Conservation (phyloP, 2,888 invertebrate genomes). For the Hypolimnas misippus region DNA sequence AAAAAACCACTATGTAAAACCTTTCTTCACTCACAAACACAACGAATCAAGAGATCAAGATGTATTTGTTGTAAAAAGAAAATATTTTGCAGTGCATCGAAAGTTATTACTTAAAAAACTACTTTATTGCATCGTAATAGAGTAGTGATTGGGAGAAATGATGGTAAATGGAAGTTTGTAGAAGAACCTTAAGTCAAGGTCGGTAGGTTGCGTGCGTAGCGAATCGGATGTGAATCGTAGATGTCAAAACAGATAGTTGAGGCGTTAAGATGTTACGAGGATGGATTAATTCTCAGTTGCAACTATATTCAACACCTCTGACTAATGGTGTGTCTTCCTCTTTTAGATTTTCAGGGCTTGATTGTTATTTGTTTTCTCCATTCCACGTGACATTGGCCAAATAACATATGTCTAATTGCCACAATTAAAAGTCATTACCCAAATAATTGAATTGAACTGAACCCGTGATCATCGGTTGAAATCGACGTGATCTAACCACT, state of each 20-base stretch:
- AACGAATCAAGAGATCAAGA: conserved; percentile 17
- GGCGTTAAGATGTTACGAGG: conserved; percentile 18
- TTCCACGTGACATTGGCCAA: too few relatives aligned
- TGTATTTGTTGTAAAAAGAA: conserved; percentile 12
- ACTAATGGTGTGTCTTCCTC: too few relatives aligned
- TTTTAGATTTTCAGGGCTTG: too few relatives aligned
- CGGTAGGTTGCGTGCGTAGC: conserved; percentile 31
- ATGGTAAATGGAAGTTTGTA: neutral
- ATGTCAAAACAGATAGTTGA: conserved; percentile 36
- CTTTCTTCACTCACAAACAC: neutral
- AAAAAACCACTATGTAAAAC: conserved; percentile 24
- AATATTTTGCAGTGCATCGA: neutral
- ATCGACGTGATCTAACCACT: too few relatives aligned
- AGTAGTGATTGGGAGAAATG: neutral
- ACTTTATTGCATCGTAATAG: neutral
- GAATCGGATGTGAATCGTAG: conserved; percentile 37
- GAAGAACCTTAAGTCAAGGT: conserved; percentile 34
- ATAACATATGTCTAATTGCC: too few relatives aligned
- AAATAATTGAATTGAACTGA: too few relatives aligned
- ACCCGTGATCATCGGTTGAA: too few relatives aligned
- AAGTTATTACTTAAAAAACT: neutral
- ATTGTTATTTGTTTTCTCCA: too few relatives aligned
- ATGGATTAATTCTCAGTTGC: conserved; percentile 12
- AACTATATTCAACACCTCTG: neutral
- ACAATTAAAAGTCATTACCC: too few relatives aligned